Base-by-base conservation (phyloP, 2,888 invertebrate genomes). In the Herminia tarsipennalis region DNA sequence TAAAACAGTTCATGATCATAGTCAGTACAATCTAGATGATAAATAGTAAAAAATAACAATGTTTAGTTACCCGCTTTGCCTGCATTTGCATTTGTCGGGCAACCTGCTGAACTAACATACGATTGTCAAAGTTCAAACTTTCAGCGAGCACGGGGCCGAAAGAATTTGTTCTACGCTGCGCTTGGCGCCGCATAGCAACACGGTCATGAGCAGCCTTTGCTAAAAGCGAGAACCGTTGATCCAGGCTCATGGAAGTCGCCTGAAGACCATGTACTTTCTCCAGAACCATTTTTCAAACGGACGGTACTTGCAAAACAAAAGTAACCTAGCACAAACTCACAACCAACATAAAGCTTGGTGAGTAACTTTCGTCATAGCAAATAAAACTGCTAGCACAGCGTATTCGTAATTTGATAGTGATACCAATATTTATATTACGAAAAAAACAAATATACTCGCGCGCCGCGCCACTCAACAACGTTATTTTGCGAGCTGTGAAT, bases 211-310 rank as follows among this genome's bases (percentile, higher is more conserved):
- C 60, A 5, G 57, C 49, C 1, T 56, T 39, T 1, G 81, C 65
- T 38, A 88, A 51, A 47, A 85, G 49, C 5, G 85, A 79, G 41
- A 89, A 89, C 33, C 89, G 71, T 2, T 87, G 80, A 50, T 85
- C 73, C 36, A 88, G 65, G 35, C 74, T 82, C 44, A 88, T 47
- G 22, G 61, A 62, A 6, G 94, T 94, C 8, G 92, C 81, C 38
- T 87, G 88, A 20, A 92, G 81, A 48, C 88, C 88, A 47, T 83
- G 80, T 33, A 91, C 70, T 72, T 83, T 82, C 46, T 88, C 84
- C 46, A 90, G 81, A 40, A 81, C 73, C 83, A 85, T 88, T 69
- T 38, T 48, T 50, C 32, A 18, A 10, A 44, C 18, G 34, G 41
- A 34, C 41, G 51, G 49, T 41, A 35, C 16, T 20, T 32, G 10